Evolutionary conservation across 2,797 vertebrate species (phyloP).

Genomic region (Hippopotamyrus pictus): DNA sequence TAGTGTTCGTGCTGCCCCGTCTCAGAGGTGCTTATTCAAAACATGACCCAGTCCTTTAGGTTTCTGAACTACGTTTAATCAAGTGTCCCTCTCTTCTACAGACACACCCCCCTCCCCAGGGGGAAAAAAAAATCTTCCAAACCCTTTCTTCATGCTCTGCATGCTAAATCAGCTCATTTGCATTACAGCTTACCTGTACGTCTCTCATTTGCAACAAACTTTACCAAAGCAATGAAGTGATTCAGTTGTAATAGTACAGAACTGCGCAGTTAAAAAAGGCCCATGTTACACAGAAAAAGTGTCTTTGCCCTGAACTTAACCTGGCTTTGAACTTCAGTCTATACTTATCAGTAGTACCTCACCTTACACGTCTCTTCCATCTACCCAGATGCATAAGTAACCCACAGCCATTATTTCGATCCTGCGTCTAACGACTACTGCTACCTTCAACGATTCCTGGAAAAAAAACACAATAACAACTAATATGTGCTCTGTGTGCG

Average conservation of each 20-base stretch:
- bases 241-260: neutral
- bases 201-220: neutral
- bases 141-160: neutral
- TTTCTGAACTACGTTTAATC: neutral
- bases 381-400: neutral
- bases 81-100: neutral
- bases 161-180: neutral
- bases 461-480: neutral
- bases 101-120: neutral
- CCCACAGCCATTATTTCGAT: neutral
- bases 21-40: neutral
- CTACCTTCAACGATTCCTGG: neutral
- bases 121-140: neutral
- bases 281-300: neutral
- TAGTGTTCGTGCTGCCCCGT: neutral
- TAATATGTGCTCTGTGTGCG: neutral
- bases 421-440: neutral
- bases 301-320: neutral
- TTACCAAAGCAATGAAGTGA: neutral
- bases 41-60: slow-evolving; percentile 3
- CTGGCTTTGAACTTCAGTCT: neutral
- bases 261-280: neutral
- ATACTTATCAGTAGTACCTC: neutral
- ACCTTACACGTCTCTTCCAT: neutral
- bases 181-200: neutral